Evolutionary conservation across 1,140 invertebrate species (phyloP), one percentile per base, ranked within the genome.

Genomic region (Tetragonula clypearis): DNA sequence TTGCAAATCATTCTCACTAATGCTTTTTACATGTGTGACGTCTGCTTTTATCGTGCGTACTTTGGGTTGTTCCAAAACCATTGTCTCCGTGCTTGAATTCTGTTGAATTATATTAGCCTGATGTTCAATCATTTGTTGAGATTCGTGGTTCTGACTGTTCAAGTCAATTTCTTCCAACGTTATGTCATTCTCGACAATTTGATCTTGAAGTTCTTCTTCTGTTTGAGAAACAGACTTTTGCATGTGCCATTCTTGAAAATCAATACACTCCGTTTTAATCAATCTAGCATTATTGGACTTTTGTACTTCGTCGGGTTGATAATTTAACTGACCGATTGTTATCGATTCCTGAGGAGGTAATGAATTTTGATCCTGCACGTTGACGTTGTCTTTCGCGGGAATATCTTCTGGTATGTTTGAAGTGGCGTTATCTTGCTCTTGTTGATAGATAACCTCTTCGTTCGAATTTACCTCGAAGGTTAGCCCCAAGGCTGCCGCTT

Each of bases 401-500:
- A 83, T 9, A 62, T 75, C 74, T 26, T 86, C 65, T 66, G 80
- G 81, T 12, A 89, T 68, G 3, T 75, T 81, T 35, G 75, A 66
- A 17, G 80, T 60, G 5, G 71, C 23, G 49, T 72, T 84, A 85
- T 86, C 86, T 76, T 88, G 58, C 71, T 87, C 87, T 17, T 86
- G 80, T 55, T 88, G 82, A 78, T 89, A 89, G 41, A 69, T 89
- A 82, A 87, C 65, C 71, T 91, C 90, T 21, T 92, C 80, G 14
- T 71, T 68, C 3, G 84, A 76, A 55, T 92, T 91, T 77, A 92
- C 89, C 80, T 92, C 92, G 60, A 93, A 93, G 60, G 91, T 90
- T 90, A 93, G 87, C 60, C 93, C 92, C 55, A 93, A 86, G 56
- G 91, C 92, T 0, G 87, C 84, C 0, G 91, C 92, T 84, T 94